Conservation (phyloP, 2,888 invertebrate species). For the Diarsia dahlii region DNA sequence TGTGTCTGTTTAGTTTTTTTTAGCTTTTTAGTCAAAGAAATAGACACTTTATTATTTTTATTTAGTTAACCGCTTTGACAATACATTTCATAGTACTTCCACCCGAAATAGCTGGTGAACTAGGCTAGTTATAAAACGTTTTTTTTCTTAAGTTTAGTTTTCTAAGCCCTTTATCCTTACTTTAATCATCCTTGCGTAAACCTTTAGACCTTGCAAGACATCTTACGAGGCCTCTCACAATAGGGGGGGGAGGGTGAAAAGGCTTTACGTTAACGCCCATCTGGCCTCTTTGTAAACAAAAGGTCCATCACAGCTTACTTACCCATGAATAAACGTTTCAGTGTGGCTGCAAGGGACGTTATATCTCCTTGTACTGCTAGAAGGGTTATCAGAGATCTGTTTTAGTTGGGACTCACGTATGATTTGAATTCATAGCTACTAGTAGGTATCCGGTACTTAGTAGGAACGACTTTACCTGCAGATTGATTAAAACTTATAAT, state of each 20-base stretch:
- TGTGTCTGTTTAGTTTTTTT: neutral
- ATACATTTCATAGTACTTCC: neutral
- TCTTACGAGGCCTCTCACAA: slow-evolving; percentile 5
- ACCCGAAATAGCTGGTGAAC: neutral
- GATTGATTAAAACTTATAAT: too few relatives aligned
- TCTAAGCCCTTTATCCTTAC: neutral
- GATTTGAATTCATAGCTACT: too few relatives aligned
- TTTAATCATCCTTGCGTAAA: neutral
- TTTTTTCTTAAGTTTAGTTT: neutral
- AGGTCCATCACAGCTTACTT: slow-evolving; percentile 33
- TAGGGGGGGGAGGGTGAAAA: slow-evolving; percentile 12
- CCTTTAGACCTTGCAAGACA: slow-evolving; percentile 1
- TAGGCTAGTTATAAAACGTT: neutral
- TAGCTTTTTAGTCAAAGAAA: neutral
- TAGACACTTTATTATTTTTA: neutral
- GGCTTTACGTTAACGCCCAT: slow-evolving; percentile 10
- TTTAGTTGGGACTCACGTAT: neutral
- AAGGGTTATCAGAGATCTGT: neutral
- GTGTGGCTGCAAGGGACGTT: slow-evolving; percentile 2
- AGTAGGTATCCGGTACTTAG: neutral
- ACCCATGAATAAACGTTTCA: slow-evolving; percentile 30
- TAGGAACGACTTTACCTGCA: too few relatives aligned
- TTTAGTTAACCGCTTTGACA: neutral
- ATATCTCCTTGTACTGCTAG: neutral
- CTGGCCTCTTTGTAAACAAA: slow-evolving; percentile 29